These are phyloP conservation scores for Poliocrania exsul DNA, from an alignment of 2,797 vertebrate genomes.

Conservation along the genomic window DNA sequence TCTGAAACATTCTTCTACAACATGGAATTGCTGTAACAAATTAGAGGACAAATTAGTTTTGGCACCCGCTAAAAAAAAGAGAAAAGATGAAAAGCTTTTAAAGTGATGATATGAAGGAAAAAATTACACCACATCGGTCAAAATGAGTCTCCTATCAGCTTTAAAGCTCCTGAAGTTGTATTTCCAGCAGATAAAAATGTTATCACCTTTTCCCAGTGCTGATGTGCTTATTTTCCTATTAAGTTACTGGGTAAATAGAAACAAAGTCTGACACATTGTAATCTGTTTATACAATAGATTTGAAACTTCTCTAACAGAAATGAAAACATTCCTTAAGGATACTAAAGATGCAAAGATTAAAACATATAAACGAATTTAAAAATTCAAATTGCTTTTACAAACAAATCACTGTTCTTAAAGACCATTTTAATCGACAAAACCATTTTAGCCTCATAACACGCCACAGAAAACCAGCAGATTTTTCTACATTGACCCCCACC, in stretches of 20 bases:
- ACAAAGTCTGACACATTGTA: conserved; percentile 51
- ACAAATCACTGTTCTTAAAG: not conserved
- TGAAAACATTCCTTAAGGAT: not conserved
- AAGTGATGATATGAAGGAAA: conserved; percentile 22
- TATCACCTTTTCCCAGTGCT: conserved; percentile 29
- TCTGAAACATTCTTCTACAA: not conserved
- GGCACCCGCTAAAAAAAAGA: conserved; percentile 9
- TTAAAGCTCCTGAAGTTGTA: conserved; percentile 34
- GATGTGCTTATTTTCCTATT: conserved; percentile 24
- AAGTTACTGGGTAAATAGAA: conserved; percentile 45
- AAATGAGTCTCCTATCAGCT: conserved; percentile 23
- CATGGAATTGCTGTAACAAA: conserved; percentile 38
- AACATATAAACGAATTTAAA: not conserved
- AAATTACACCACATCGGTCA: not conserved
- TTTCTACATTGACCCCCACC: not conserved
- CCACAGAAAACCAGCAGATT: not conserved
- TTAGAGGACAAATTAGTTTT: conserved; percentile 51
- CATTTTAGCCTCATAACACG: not conserved
- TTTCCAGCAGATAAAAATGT: conserved; percentile 52
- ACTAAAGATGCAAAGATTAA: not conserved
- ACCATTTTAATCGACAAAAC: not conserved
- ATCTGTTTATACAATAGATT: conserved; percentile 21
- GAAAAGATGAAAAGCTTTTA: conserved; percentile 47
- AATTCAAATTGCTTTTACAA: not conserved
- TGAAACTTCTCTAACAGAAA: conserved; percentile 20